These are phyloP conservation scores for Hermetia illucens DNA, from an alignment of 1,140 invertebrate genomes.

Conservation along the genomic window DNA sequence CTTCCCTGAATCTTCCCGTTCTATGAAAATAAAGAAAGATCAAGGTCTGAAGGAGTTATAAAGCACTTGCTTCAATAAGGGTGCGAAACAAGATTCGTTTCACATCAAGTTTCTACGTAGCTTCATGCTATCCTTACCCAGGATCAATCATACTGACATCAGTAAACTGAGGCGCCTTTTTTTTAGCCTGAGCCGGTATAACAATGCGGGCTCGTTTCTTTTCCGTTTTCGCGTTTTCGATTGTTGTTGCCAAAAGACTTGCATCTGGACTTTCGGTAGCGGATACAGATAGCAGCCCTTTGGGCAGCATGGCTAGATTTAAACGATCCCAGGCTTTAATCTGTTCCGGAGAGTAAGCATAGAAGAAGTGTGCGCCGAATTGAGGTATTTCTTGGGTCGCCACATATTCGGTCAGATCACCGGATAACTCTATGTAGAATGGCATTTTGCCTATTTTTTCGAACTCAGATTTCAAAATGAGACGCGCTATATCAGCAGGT, in stretches of 20 bases:
- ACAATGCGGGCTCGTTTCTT: neutral
- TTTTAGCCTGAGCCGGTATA: no score
- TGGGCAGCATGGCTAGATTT: neutral
- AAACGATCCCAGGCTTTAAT: neutral
- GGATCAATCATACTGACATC: no score
- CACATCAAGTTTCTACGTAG: no score
- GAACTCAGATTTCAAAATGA: neutral
- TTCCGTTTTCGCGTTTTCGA: neutral
- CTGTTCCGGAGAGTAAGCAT: neutral
- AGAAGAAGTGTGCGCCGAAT: neutral
- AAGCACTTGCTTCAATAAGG: no score
- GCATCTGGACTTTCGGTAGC: neutral
- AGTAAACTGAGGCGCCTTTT: no score
- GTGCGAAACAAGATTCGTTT: no score
- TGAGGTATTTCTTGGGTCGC: neutral
- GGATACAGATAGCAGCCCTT: neutral
- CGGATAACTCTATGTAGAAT: neutral
- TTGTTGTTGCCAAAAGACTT: neutral
- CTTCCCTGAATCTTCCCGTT: no score
- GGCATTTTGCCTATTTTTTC: neutral
- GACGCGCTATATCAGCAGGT: neutral
- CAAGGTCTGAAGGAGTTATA: no score
- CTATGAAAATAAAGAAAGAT: no score
- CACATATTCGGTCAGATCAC: neutral
- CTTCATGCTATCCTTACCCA: no score